These are phyloP conservation scores for Dendropsophus ebraccatus DNA, from an alignment of 2,113 vertebrate species.

Conservation along the genomic window DNA sequence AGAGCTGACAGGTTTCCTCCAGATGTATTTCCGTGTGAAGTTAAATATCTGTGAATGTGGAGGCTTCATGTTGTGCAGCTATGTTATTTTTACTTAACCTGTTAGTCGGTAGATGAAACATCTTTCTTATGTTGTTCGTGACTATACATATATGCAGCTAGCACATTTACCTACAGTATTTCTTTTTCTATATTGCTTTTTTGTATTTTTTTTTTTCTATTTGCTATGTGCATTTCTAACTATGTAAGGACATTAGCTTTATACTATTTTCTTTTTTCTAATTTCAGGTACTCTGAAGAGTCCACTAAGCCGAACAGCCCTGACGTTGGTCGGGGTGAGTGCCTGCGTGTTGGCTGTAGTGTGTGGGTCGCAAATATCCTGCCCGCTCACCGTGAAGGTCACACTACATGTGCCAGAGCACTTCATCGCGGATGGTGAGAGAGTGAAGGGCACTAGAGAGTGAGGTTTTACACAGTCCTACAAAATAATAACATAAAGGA, in stretches of 20 bases:
- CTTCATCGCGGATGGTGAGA: constrained; percentile 97
- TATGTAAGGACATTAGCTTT: neutral
- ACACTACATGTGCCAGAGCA: constrained; percentile 96
- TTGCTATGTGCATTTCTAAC: neutral
- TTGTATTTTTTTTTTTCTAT: neutral
- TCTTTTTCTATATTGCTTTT: neutral
- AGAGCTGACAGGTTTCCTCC: too few species aligned
- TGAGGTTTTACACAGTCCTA: constrained; percentile 23
- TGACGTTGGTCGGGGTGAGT: constrained; percentile 93
- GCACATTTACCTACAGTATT: neutral
- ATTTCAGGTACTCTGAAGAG: constrained; percentile 89
- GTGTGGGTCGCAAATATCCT: constrained; percentile 92
- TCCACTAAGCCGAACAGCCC: constrained; percentile 91
- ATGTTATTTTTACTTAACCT: neutral
- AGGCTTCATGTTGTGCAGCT: neutral
- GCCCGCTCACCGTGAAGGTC: constrained; percentile 94
- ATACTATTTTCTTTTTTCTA: neutral
- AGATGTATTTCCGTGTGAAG: neutral
- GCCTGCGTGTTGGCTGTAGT: constrained; percentile 95
- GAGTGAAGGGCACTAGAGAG: neutral
- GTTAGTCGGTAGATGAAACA: neutral
- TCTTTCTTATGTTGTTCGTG: neutral
- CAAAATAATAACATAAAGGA: neutral
- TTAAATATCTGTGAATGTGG: neutral
- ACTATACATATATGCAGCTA: neutral